Evolutionary conservation across 2,888 invertebrate species (phyloP).

Genomic region (Argynnis bischoffii): DNA sequence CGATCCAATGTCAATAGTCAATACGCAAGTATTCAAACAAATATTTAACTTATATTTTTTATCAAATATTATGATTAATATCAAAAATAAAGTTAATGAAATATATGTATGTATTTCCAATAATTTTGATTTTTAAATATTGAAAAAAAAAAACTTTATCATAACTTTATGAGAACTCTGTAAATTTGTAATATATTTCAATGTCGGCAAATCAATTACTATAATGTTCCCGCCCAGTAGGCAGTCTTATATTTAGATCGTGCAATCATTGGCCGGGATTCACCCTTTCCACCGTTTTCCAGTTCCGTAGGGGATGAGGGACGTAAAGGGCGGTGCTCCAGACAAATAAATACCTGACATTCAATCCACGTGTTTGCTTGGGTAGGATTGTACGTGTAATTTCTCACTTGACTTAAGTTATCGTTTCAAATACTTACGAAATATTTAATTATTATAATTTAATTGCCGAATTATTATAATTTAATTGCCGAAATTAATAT

Average conservation of each 20-base stretch:
- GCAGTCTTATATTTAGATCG: slow-evolving; percentile 45
- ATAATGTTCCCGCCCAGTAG: slow-evolving; percentile 53
- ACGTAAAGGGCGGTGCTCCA: slow-evolving; percentile 53
- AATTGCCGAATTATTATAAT: slow-evolving; percentile 6
- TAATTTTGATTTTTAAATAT: no score
- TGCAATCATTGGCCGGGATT: slow-evolving; percentile 54
- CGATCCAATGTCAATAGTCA: no score
- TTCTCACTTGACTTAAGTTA: slow-evolving; percentile 4
- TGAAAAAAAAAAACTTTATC: background rate
- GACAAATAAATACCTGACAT: slow-evolving; percentile 61
- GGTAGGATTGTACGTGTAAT: slow-evolving; percentile 55
- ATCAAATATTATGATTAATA: no score
- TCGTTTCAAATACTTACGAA: slow-evolving; percentile 9
- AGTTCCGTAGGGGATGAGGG: slow-evolving; percentile 50
- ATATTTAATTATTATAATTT: slow-evolving; percentile 14
- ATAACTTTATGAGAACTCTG: background rate
- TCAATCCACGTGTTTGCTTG: slow-evolving; percentile 62
- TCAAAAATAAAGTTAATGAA: no score
- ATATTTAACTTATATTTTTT: no score
- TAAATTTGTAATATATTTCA: slow-evolving; percentile 3
- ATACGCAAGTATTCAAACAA: no score
- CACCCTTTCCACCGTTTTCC: slow-evolving; percentile 54
- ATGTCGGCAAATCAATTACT: slow-evolving; percentile 34
- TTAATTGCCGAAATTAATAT: background rate
- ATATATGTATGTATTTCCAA: no score